Evolutionary conservation across 2,113 vertebrate genomes (phyloP).

Genomic region (Spea multiplicata): DNA sequence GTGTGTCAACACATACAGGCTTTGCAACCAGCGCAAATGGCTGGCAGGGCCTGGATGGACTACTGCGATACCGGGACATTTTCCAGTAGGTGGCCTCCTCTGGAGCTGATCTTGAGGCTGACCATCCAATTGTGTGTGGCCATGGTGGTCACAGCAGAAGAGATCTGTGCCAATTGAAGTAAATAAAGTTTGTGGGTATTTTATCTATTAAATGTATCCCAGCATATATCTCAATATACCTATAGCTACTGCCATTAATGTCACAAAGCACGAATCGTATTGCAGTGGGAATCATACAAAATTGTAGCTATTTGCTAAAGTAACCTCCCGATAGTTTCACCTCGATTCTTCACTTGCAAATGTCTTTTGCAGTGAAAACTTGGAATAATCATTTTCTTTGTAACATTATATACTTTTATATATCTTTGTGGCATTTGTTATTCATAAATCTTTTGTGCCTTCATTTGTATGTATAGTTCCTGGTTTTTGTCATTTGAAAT

Average conservation of each 20-base stretch:
- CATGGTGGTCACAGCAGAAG: no score
- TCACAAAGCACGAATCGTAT: slow-evolving; percentile 19
- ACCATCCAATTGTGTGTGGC: no score
- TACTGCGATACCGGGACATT: no score
- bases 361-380: not conserved
- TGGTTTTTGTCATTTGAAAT: not conserved
- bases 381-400: slow-evolving; percentile 13
- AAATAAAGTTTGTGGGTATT: slow-evolving; percentile 25
- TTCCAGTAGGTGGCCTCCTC: no score
- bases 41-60: no score
- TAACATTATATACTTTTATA: not conserved
- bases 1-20: no score
- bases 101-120: no score
- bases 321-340: slow-evolving; percentile 34
- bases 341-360: slow-evolving; percentile 6
- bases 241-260: slow-evolving; percentile 31
- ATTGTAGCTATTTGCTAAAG: slow-evolving; percentile 48
- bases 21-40: no score
- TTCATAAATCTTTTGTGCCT: not conserved
- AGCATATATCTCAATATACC: slow-evolving; percentile 3
- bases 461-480: not conserved
- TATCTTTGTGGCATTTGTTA: not conserved
- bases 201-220: slow-evolving; percentile 16
- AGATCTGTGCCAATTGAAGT: not conserved
- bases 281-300: slow-evolving; percentile 19